Evolutionary conservation across 2,797 vertebrate species (phyloP), one percentile per base, ranked within the genome.

Genomic region (Borostomias antarcticus): DNA sequence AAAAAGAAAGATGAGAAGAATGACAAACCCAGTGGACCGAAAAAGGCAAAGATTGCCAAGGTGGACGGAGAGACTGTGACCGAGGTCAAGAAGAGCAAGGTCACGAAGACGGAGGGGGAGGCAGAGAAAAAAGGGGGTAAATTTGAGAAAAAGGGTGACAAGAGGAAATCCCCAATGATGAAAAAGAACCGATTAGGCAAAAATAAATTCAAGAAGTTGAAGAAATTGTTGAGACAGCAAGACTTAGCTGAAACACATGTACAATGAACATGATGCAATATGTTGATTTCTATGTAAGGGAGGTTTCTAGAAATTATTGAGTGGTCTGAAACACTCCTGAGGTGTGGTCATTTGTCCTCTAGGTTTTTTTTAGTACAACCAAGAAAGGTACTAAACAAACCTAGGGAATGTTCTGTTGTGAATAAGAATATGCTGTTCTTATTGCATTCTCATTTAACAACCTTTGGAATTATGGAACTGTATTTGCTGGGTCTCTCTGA

Each of bases 181-280:
- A 76, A 70, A 29, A 89, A 81, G 35, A 78, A 80, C 1, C 86
- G 87, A 79, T 82, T 91, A 21, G 91, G 90, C 48, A 92, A 91
- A 75, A 93, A 92, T 72, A 90, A 83, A 77, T 91, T 92, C 73
- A 87, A 48, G 29, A 89, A 91, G 69, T 60, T 91, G 80, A 92
- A 85, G 81, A 32, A 52, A 7, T 58, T 90, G 76, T 30, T 89
- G 62, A 25, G 67, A 58, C 79, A 73, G 25, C 48, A 80, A 0
- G n/a, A 35, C n/a, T n/a, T n/a, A n/a, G n/a, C n/a, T n/a, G n/a
- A n/a, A n/a, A n/a, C n/a, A n/a, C n/a, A n/a, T 35, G 63, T 1
- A 28, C 23, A 77, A 23, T 85, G 66, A 78, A 30, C 30, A 50
- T 78, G 64, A 67, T 56, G 58, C 37, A 56, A 23, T 65, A 52